Percentiles rank a stretch among this genome's conserved stretches.
phyloP scores from a whole-genome alignment of 2,888 invertebrate genomes.

The Cheilosia impressa region DNA sequence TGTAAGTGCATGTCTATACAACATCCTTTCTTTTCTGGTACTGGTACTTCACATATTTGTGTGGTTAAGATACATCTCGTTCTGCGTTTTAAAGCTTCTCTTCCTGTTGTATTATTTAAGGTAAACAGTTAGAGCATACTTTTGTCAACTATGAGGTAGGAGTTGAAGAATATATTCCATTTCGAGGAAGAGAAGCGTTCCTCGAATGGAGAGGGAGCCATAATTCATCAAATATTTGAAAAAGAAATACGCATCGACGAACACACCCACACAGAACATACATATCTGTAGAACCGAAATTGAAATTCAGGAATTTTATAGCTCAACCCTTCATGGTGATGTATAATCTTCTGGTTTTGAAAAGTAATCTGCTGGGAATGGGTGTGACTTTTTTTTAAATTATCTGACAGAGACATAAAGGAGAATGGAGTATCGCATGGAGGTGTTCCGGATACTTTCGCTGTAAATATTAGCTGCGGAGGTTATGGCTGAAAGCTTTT shows the following conservation, averaged over 20 bases:
- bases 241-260: background rate
- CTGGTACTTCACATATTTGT: too few species aligned
- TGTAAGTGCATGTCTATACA: conserved; percentile 13
- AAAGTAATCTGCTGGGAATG: background rate
- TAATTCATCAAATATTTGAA: conserved; percentile 49
- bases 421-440: background rate
- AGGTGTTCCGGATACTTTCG: background rate
- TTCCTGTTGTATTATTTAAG: too few species aligned
- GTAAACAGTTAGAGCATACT: background rate
- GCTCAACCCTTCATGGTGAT: background rate
- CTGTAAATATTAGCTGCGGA: background rate
- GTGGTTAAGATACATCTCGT: conserved; percentile 23
- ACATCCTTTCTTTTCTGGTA: too few species aligned
- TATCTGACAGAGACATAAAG: background rate
- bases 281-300: background rate
- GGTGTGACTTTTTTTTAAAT: conserved; percentile 36
- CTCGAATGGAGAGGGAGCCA: background rate
- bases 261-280: background rate
- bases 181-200: background rate
- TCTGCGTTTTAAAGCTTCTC: conserved; percentile 7
- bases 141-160: background rate
- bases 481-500: background rate
- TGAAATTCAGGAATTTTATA: conserved; percentile 37
- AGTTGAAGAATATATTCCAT: background rate
- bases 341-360: conserved; percentile 22